Evolutionary conservation across 1,140 invertebrate genomes (phyloP), one percentile per base, ranked within the genome.

Genomic region (Magallana ariakensis): DNA sequence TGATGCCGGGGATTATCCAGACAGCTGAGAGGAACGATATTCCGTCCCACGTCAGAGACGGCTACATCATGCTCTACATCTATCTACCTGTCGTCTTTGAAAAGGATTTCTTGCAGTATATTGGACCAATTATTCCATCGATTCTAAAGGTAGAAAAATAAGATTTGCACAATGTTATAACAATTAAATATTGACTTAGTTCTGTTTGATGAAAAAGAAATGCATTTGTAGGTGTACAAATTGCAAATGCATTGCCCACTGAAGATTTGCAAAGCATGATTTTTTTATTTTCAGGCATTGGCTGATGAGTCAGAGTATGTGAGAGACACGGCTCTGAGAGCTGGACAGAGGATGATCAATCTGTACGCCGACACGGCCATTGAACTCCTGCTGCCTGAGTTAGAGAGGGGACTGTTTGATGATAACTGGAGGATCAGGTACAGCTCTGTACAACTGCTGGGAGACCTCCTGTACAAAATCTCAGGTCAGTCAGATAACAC

Each of bases 31-130:
- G 94, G 56, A 46, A 87, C 6, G 98, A 99, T 94, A 98, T 99
- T 90, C 98, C 98, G 15, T 98, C 99, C 1, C 98, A 99, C 94
- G 98, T 99, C 0, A 98, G 99, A 92, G 99, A 99, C 95, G 99
- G 99, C 53, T 99, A 99, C 95, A 99, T 99, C 80, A 99, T 99
- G 98, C 98, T 99, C 97, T 99, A 99, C 94, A 99, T 99, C 93
- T 99, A 99, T 94, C 97, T 99, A 96, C 99, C 99, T 0, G 97
- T 97, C 87, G 98, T 98, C 0, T 99, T 99, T 95, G 98, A 97
- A 2, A 96, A 97, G 81, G 98, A 98, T 92, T 99, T 99, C 94
- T 97, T 97, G 8, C 97, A 97, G 0, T 99, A 99, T 94, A 99
- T 99, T 92, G 98, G 98, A 0, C 97, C 98, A 93, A 99, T 99